Conservation (phyloP, 2,888 invertebrate genomes). For the Apomyelois bistriatella region DNA sequence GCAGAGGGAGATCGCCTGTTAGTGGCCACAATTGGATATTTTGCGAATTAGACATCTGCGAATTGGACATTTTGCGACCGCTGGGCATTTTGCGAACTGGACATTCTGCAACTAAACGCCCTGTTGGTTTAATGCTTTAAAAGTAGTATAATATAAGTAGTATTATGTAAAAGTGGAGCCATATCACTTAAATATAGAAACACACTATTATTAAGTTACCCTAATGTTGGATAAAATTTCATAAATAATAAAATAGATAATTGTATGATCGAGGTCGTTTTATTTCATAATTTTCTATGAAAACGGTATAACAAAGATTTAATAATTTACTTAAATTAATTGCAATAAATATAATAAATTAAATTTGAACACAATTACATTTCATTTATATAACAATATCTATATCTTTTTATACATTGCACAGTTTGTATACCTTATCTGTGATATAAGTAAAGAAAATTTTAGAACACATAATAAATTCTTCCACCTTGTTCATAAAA, state of each 20-base stretch:
- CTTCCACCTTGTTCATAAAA: too few species aligned
- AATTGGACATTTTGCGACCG: too few species aligned
- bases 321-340: slow-evolving; percentile 21
- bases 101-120: too few species aligned
- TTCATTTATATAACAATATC: slow-evolving; percentile 24
- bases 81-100: too few species aligned
- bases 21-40: too few species aligned
- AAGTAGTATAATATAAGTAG: neutral
- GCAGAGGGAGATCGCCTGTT: too few species aligned
- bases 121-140: too few species aligned
- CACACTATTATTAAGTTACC: slow-evolving; percentile 67
- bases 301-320: slow-evolving; percentile 24
- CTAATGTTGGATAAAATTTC: slow-evolving; percentile 36
- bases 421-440: neutral
- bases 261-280: slow-evolving; percentile 41
- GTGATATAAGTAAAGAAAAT: neutral
- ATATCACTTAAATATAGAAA: slow-evolving; percentile 64
- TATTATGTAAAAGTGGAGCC: slow-evolving; percentile 54
- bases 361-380: slow-evolving; percentile 26
- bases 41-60: too few species aligned
- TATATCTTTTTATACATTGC: neutral
- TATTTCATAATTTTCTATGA: slow-evolving; percentile 38
- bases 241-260: slow-evolving; percentile 37
- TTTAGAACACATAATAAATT: too few species aligned
- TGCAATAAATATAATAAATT: slow-evolving; percentile 24